Conservation (phyloP, 1,140 invertebrate species). For the Drosophila parabipectinata region DNA sequence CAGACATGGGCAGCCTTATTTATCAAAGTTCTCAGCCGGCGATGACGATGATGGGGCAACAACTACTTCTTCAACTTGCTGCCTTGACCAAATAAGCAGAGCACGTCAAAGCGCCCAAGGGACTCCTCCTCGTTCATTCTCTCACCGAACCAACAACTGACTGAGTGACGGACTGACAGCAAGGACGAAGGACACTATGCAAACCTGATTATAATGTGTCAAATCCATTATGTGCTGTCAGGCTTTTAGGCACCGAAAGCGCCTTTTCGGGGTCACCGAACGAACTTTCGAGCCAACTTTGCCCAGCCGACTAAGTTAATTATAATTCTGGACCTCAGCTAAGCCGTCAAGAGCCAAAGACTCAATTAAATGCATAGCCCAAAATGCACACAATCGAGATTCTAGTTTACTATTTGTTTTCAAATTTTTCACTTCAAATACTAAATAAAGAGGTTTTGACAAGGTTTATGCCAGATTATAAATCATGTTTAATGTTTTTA, state of each 20-base stretch:
- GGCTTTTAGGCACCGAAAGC: slow-evolving; percentile 63
- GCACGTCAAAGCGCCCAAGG: slow-evolving; percentile 59
- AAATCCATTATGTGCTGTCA: slow-evolving; percentile 81
- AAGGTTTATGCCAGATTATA: neutral
- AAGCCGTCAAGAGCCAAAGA: slow-evolving; percentile 42
- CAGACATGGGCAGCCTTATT: slow-evolving; percentile 69
- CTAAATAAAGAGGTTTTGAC: neutral
- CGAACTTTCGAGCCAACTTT: slow-evolving; percentile 59
- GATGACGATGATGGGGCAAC: slow-evolving; percentile 43
- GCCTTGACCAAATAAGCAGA: slow-evolving; percentile 64
- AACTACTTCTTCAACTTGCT: slow-evolving; percentile 36
- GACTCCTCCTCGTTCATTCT: slow-evolving; percentile 25
- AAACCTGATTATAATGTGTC: slow-evolving; percentile 83
- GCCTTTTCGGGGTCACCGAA: slow-evolving; percentile 37
- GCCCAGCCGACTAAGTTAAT: slow-evolving; percentile 63
- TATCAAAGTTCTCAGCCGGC: slow-evolving; percentile 48
- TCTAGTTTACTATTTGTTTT: neutral
- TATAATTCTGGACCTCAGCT: slow-evolving; percentile 60
- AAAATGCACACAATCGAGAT: slow-evolving; percentile 31
- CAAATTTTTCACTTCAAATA: neutral
- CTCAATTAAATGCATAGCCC: slow-evolving; percentile 59
- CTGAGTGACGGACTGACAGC: slow-evolving; percentile 26
- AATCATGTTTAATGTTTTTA: too few relatives aligned
- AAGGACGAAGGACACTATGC: slow-evolving; percentile 57
- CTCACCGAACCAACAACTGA: slow-evolving; percentile 14